These are phyloP conservation scores for Heliconius erato DNA, from an alignment of 2,888 invertebrate genomes.

Conservation along the genomic window DNA sequence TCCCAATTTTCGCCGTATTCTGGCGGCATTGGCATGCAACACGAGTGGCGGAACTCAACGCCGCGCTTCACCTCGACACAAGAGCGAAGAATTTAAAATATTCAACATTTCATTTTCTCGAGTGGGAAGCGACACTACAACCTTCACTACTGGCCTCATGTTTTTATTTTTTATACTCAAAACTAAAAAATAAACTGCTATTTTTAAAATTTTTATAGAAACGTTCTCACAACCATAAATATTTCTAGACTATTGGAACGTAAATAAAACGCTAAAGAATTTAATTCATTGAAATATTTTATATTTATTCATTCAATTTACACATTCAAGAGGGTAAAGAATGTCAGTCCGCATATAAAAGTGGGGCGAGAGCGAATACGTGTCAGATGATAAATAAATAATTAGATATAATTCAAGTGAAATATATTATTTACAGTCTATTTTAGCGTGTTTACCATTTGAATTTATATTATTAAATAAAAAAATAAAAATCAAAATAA, in stretches of 20 bases:
- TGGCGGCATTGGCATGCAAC: too few relatives aligned
- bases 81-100: too few relatives aligned
- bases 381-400: constrained; percentile 60
- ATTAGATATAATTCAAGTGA: constrained; percentile 49
- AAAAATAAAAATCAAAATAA: background rate
- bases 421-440: constrained; percentile 41
- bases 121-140: too few relatives aligned
- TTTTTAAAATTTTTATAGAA: background rate
- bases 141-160: background rate
- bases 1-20: too few relatives aligned
- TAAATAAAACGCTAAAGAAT: background rate
- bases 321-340: constrained; percentile 73
- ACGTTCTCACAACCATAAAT: background rate
- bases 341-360: constrained; percentile 72
- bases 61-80: too few relatives aligned
- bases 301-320: constrained; percentile 15
- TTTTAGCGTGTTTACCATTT: background rate
- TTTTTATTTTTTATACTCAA: background rate
- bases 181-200: background rate
- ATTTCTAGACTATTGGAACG: background rate
- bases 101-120: too few relatives aligned
- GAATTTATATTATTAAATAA: background rate
- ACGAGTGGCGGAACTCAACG: too few relatives aligned
- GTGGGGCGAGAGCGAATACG: constrained; percentile 67
- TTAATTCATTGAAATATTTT: constrained; percentile 1